A percentile compares a stretch with the other conserved stretches of the same genome.
Evolutionary conservation across 2,797 vertebrate genomes (phyloP).

Genomic region (Taenioides sp.): DNA sequence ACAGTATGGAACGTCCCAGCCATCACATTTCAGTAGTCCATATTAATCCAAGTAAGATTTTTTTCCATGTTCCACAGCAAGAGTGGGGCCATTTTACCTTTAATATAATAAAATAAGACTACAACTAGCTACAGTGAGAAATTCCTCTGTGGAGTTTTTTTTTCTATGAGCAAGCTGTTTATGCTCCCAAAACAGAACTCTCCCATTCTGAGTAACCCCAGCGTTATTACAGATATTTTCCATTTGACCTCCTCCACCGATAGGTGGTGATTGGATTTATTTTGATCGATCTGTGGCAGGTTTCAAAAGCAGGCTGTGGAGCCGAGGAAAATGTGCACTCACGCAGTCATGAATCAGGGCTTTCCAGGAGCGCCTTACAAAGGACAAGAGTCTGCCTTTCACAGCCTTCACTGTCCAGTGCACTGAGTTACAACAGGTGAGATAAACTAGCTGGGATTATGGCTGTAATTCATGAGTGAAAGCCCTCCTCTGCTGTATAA

Average conservation of each 20-base stretch:
- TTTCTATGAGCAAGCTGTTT: background rate
- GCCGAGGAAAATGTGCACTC: background rate
- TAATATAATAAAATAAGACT: background rate
- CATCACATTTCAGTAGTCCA: background rate
- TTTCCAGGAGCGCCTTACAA: conserved; percentile 15
- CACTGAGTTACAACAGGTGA: conserved; percentile 49
- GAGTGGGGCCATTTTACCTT: background rate
- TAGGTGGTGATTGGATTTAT: conserved; percentile 25
- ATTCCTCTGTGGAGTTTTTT: background rate
- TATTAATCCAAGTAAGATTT: too few relatives aligned
- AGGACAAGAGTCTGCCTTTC: conserved; percentile 5
- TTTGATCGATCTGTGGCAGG: conserved; percentile 8
- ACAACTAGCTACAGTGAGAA: background rate
- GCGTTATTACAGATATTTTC: conserved; percentile 3
- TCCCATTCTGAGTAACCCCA: conserved; percentile 1
- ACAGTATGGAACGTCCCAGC: background rate
- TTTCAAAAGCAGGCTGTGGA: conserved; percentile 15
- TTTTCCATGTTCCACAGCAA: too few relatives aligned
- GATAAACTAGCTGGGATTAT: conserved; percentile 42
- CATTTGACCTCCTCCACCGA: background rate
- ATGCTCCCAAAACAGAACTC: background rate
- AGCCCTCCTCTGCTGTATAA: conserved; percentile 45
- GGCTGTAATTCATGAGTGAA: conserved; percentile 41
- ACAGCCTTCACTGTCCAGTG: conserved; percentile 16
- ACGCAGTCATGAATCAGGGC: conserved; percentile 23